Conservation (phyloP, 2,888 invertebrate species). For the Monopis laevigella region DNA sequence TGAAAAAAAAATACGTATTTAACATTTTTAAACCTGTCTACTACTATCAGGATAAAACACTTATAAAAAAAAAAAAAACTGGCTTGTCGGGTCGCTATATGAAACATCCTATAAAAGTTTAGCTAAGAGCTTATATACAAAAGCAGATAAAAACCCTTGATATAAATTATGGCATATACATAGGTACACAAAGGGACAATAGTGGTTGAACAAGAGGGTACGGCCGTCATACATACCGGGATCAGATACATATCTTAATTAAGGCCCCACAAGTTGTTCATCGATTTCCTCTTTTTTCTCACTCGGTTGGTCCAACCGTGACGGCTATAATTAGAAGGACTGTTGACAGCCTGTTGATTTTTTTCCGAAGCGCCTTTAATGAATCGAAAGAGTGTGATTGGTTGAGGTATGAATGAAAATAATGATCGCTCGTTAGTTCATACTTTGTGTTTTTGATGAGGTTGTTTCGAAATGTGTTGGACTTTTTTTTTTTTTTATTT, state of each 20-base stretch:
- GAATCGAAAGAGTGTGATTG: constrained; percentile 19
- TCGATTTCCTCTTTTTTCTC: constrained; percentile 37
- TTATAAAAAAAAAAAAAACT: too few species aligned
- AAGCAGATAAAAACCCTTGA: too few species aligned
- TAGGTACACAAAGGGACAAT: constrained; percentile 35
- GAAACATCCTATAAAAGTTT: too few species aligned
- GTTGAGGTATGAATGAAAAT: constrained; percentile 6
- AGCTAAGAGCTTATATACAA: too few species aligned
- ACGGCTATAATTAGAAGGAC: constrained; percentile 40
- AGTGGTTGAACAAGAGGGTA: constrained; percentile 27
- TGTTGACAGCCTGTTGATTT: constrained; percentile 32
- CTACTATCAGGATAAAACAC: too few species aligned
- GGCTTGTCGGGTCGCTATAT: too few species aligned
- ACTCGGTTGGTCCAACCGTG: constrained; percentile 40
- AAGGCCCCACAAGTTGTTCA: constrained; percentile 60
- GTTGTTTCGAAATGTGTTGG: too few species aligned
- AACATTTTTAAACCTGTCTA: too few species aligned
- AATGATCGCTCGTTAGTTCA: constrained; percentile 5
- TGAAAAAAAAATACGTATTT: too few species aligned
- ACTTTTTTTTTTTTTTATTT: too few species aligned
- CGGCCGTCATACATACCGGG: too few species aligned
- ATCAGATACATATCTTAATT: constrained; percentile 65
- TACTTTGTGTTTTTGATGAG: not conserved
- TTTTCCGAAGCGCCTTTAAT: constrained; percentile 24
- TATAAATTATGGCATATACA: not conserved